These are phyloP conservation scores for Nomia melanderi DNA, from an alignment of 1,140 invertebrate genomes.

Conservation along the genomic window DNA sequence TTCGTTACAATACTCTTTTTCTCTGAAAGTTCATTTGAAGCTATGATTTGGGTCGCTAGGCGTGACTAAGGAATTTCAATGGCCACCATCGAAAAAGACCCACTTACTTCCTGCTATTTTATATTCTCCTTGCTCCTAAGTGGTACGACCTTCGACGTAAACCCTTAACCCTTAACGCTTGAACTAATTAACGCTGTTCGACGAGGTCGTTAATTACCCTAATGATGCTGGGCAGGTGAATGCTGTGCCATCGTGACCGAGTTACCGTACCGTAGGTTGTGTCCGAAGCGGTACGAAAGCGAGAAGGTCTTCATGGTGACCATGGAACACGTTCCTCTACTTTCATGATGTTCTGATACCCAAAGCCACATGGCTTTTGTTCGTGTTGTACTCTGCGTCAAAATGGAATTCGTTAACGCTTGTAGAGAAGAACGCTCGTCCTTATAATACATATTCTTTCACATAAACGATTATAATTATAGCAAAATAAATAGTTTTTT, in stretches of 20 bases:
- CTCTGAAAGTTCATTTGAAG: not conserved
- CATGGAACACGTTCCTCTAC: not conserved
- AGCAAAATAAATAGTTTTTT: too few relatives aligned
- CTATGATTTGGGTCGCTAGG: conserved; percentile 8
- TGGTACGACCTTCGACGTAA: conserved; percentile 61
- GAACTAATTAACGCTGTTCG: conserved; percentile 35
- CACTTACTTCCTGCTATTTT: conserved; percentile 20
- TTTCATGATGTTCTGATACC: conserved; percentile 36
- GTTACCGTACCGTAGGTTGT: not conserved
- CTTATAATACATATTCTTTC: too few relatives aligned
- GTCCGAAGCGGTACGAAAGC: not conserved
- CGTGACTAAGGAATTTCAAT: conserved; percentile 51
- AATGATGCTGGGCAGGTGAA: too few relatives aligned
- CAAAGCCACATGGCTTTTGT: conserved; percentile 59
- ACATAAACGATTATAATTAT: not conserved
- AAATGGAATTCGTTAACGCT: not conserved
- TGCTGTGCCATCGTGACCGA: not conserved
- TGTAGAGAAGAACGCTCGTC: not conserved
- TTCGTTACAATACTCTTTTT: too few relatives aligned
- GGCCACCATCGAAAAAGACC: conserved; percentile 31
- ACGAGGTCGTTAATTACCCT: not conserved
- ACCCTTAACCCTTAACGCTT: conserved; percentile 51
- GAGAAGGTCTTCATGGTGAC: conserved; percentile 13
- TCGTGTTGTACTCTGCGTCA: conserved; percentile 32
- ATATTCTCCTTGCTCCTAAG: conserved; percentile 63